Base-by-base conservation (phyloP, 2,888 invertebrate species). In the Isotomurus palustris region DNA sequence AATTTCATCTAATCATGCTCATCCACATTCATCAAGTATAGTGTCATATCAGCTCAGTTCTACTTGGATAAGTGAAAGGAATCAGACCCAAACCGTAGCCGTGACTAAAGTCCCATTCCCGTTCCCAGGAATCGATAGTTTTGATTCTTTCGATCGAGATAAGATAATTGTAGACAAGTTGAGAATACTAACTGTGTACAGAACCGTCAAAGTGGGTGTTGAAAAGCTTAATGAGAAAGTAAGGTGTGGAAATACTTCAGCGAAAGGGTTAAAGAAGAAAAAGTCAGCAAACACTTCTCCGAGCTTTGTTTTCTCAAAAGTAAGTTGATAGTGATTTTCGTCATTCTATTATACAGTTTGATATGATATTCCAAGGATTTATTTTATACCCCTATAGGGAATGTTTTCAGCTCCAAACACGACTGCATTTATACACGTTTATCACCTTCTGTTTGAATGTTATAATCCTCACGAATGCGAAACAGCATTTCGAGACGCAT, bases 381-480 rank as follows among this genome's bases (percentile, higher is more conserved):
- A 40, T n/a, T n/a, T n/a, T n/a, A 12, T 40, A 12, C 6, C 10
- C 17, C 50, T 55, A 19, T 25, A 64, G 61, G 59, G 56, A 12
- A 59, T 58, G 25, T 64, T 64, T 43, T 24, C 35, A 10, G 19
- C 3, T n/a, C 51, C 52, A 6, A 64, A 64, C 29, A 44, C 57
- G 8, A 55, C 53, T 12, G 64, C 61, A 4, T 50, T 49, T 45
- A n/a, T 54, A 24, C 48, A 59, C n/a, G 64, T 58, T 8, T 44
- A 57, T 6, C 52, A 57, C 35, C 27, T 64, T 3, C 27, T 64
- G 2, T 64, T 61, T 29, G 59, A 41, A 12, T 27, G 40, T 3
- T 53, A 59, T 29, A 57, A 64, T 27, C 10, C 6, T 2, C 51
- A 56, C 21, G 61, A 64, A 43, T 29, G 61, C 0, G 61, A 61